These are phyloP conservation scores for Notothenia rossii DNA, from an alignment of 2,113 vertebrate species.

Conservation along the genomic window DNA sequence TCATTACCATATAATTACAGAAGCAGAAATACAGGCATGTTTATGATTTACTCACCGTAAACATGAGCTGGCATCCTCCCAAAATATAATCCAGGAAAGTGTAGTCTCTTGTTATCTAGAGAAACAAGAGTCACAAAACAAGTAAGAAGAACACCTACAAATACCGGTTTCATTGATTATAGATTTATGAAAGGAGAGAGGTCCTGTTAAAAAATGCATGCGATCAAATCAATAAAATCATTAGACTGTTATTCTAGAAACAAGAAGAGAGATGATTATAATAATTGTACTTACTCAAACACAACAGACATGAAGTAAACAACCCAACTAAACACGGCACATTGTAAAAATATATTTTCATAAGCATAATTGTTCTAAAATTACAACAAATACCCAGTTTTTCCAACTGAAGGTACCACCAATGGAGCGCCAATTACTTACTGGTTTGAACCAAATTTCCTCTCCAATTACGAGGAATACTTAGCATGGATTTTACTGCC, in stretches of 20 bases:
- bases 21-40: conserved; percentile 12
- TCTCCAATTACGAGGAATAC: conserved; percentile 57
- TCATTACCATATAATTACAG: conserved; percentile 40
- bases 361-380: not conserved
- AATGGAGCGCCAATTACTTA: conserved; percentile 34
- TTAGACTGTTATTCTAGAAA: not conserved
- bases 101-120: conserved; percentile 94
- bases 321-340: not conserved
- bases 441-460: conserved; percentile 57
- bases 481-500: conserved; percentile 52
- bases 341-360: not conserved
- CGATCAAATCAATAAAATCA: not conserved
- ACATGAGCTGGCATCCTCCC: conserved; percentile 98
- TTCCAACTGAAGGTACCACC: conserved; percentile 20
- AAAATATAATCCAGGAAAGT: conserved; percentile 98
- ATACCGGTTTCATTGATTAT: no score
- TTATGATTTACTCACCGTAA: conserved; percentile 89
- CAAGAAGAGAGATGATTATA: not conserved
- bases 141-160: not conserved
- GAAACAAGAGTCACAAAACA: conserved; percentile 10
- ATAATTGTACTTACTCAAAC: not conserved
- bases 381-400: conserved; percentile 21
- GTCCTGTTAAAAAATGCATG: not conserved
- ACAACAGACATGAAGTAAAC: not conserved
- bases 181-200: not conserved